Percentiles rank a stretch among this genome's conserved stretches.
These are phyloP conservation scores for Erpornis zantholeuca DNA, from an alignment of 2,113 vertebrate species.

Conservation along the genomic window DNA sequence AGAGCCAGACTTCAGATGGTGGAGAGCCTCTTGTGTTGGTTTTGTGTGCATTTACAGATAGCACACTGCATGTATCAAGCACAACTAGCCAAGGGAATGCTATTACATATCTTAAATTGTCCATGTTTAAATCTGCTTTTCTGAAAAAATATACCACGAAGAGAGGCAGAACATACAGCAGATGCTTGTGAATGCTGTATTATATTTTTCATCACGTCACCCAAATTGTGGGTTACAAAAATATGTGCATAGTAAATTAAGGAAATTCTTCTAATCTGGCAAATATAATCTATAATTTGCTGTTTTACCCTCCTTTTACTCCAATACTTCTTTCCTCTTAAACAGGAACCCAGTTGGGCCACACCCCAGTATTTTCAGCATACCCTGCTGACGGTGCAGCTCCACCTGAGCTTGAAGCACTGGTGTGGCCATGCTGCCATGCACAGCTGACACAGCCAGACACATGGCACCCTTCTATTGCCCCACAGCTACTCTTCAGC, in stretches of 20 bases:
- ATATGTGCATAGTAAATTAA: neutral
- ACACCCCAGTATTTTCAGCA: neutral
- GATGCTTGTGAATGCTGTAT: neutral
- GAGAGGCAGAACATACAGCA: neutral
- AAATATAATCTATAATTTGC: neutral
- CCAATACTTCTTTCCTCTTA: neutral
- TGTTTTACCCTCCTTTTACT: neutral
- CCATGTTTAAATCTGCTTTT: neutral
- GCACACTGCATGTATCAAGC: neutral
- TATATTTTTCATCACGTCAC: neutral
- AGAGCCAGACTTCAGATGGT: neutral
- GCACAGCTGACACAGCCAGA: neutral
- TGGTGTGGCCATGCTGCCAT: neutral
- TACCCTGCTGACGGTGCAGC: neutral
- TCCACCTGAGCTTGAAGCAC: neutral
- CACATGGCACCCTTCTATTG: rapidly evolving
- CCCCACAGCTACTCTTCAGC: neutral
- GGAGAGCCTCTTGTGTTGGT: neutral
- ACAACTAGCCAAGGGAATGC: neutral
- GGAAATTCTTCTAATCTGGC: neutral
- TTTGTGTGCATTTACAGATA: neutral
- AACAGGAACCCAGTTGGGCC: neutral
- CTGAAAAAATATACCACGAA: neutral
- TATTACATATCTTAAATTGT: neutral
- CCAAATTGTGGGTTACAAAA: neutral